These are phyloP conservation scores for Cottoperca gobio DNA, from an alignment of 2,797 vertebrate species.

Conservation along the genomic window DNA sequence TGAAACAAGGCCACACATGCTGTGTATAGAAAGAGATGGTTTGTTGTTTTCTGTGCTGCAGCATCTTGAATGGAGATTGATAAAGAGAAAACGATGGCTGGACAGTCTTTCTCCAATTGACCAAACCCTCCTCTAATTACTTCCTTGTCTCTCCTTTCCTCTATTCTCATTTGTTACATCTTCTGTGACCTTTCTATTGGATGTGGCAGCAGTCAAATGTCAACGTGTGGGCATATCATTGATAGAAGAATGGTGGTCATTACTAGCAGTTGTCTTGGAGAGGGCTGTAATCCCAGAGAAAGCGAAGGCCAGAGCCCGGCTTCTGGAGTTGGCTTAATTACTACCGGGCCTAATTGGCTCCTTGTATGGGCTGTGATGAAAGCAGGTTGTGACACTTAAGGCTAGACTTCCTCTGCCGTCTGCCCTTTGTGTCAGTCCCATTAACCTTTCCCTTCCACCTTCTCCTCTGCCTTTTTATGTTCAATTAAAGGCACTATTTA, in stretches of 20 bases:
- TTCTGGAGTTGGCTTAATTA: conserved; percentile 72
- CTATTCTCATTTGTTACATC: conserved; percentile 70
- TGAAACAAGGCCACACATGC: neutral
- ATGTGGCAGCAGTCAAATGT: conserved; percentile 71
- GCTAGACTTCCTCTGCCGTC: conserved; percentile 70
- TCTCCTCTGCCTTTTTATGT: conserved; percentile 75
- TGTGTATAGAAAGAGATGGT: conserved; percentile 11
- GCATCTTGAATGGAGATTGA: conserved; percentile 20
- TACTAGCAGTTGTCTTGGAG: conserved; percentile 68
- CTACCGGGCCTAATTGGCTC: conserved; percentile 75
- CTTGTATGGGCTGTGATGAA: conserved; percentile 64
- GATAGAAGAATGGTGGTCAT: conserved; percentile 74
- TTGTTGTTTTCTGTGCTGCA: conserved; percentile 13
- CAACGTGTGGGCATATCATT: conserved; percentile 57
- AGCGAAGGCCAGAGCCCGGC: conserved; percentile 41
- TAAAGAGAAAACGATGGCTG: conserved; percentile 44
- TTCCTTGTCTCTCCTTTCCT: conserved; percentile 53
- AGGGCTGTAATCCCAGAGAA: conserved; percentile 67
- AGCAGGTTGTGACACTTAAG: conserved; percentile 79
- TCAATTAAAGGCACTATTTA: conserved; percentile 79
- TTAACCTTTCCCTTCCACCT: conserved; percentile 84
- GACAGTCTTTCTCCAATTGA: conserved; percentile 28
- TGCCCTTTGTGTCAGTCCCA: conserved; percentile 82
- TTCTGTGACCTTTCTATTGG: conserved; percentile 79
- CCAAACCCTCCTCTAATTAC: conserved; percentile 62